phyloP scores from a whole-genome alignment of 2,113 vertebrate species.

The Heterocephalus glaber region DNA sequence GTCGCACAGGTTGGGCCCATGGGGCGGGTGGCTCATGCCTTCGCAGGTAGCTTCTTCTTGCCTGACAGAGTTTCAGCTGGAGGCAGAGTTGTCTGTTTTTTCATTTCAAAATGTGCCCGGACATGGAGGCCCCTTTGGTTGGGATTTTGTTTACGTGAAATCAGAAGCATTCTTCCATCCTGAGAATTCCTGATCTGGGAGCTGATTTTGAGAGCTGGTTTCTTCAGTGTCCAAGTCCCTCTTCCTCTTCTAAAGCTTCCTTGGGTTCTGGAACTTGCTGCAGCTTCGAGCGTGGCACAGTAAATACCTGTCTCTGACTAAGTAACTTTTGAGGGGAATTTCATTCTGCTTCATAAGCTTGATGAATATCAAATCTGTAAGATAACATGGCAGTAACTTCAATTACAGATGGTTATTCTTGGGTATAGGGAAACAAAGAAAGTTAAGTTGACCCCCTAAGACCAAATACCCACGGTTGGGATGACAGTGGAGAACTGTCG shows the following conservation, averaged over 20 bases:
- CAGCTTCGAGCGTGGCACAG: not conserved
- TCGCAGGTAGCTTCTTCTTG: not conserved
- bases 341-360: not conserved
- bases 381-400: not conserved
- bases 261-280: not conserved
- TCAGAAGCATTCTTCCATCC: not conserved
- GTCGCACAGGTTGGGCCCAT: not conserved
- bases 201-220: not conserved
- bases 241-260: not conserved
- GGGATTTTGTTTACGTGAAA: not conserved
- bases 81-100: not conserved
- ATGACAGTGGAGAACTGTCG: not conserved
- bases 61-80: not conserved
- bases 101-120: not conserved
- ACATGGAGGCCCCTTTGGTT: not conserved
- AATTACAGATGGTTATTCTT: not conserved
- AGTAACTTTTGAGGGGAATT: not conserved
- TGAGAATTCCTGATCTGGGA: not conserved
- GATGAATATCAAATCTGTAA: not conserved
- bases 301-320: constrained; percentile 20
- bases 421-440: not conserved
- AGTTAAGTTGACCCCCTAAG: not conserved
- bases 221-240: not conserved
- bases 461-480: not conserved
- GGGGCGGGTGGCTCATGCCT: not conserved